A percentile compares a stretch with the other conserved stretches of the same genome.
These are phyloP conservation scores for Lissocephala sabroskyi DNA, from an alignment of 2,888 invertebrate species.

Conservation along the genomic window DNA sequence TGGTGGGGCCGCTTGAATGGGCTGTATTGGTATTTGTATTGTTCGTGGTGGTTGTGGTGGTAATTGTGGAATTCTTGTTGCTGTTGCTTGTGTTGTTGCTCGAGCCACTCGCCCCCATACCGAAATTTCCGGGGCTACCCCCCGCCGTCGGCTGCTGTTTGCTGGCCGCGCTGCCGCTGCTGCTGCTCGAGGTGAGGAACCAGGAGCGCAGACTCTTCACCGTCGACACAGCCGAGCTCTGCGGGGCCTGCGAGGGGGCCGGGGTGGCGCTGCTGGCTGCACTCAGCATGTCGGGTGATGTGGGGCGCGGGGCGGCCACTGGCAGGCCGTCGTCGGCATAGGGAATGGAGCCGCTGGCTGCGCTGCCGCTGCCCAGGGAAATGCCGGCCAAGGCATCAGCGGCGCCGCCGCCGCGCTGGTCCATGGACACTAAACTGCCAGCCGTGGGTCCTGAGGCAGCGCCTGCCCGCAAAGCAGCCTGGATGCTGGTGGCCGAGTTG, in stretches of 20 bases:
- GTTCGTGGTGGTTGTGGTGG: conserved; percentile 28
- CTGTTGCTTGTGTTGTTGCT: conserved; percentile 30
- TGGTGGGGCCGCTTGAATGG: conserved; percentile 49
- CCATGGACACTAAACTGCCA: conserved; percentile 45
- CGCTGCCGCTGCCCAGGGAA: conserved; percentile 54
- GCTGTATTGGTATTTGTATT: conserved; percentile 34
- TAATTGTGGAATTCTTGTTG: conserved; percentile 25
- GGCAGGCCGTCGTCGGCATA: conserved; percentile 56
- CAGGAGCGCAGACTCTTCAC: conserved; percentile 47
- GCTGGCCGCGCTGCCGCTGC: conserved; percentile 16
- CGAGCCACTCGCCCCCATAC: conserved; percentile 59
- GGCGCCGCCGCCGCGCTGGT: conserved; percentile 37
- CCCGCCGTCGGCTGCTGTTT: conserved; percentile 28
- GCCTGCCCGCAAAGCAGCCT: conserved; percentile 50
- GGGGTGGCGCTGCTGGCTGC: conserved; percentile 24
- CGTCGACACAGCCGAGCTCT: conserved; percentile 30
- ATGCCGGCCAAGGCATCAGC: conserved; percentile 36
- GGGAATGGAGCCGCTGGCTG: conserved; percentile 52
- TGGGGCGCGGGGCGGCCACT: conserved; percentile 55
- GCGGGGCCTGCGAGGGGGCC: conserved; percentile 15
- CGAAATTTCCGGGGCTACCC: conserved; percentile 59
- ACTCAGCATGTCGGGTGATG: conserved; percentile 54
- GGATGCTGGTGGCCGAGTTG: conserved; percentile 67
- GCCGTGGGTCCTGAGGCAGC: conserved; percentile 24
- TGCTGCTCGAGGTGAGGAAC: conserved; percentile 31